Evolutionary conservation across 1,140 invertebrate species (phyloP), one percentile per base, ranked within the genome.

Genomic region (Lithobius niger): DNA sequence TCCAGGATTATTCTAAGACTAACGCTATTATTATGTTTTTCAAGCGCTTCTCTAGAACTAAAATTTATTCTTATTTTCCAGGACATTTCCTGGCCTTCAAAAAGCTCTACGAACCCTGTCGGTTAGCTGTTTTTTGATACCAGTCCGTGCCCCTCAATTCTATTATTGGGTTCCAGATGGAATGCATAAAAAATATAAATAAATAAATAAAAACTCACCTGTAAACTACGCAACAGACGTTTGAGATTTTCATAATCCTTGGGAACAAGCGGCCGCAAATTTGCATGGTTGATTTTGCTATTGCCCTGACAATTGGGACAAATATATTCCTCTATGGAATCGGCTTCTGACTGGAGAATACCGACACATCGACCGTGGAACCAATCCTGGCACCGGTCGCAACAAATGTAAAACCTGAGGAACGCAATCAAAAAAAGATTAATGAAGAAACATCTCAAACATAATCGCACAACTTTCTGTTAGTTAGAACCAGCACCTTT

Each of bases 381-480:
- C 96, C 96, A 99, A 71, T 97, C 92, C 70, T 97, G 89, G 73
- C 96, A 99, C 50, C 84, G 81, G 70, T 99, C 95, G 72, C 96
- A 99, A 64, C 91, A 95, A 64, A 99, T 97, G 68, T 93, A 94
- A 79, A 94, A 90, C 65, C 85, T 87, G 61, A 24, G 71, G 65
- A 61, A n/a, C n/a, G n/a, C n/a, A n/a, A 55, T 62, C 54, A 54
- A 48, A 57, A 57, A n/a, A 58, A 49, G 47, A 52, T 10, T 24
- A 22, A 40, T n/a, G n/a, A n/a, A n/a, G n/a, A n/a, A n/a, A n/a
- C n/a, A n/a, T n/a, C n/a, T n/a, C n/a, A n/a, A n/a, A n/a, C n/a
- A n/a, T n/a, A n/a, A n/a, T n/a, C n/a, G n/a, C n/a, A n/a, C n/a
- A n/a, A n/a, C n/a, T n/a, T n/a, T n/a, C n/a, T n/a, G n/a, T n/a